phyloP scores from a whole-genome alignment of 2,888 invertebrate species.

The Phyto melanocephala region DNA sequence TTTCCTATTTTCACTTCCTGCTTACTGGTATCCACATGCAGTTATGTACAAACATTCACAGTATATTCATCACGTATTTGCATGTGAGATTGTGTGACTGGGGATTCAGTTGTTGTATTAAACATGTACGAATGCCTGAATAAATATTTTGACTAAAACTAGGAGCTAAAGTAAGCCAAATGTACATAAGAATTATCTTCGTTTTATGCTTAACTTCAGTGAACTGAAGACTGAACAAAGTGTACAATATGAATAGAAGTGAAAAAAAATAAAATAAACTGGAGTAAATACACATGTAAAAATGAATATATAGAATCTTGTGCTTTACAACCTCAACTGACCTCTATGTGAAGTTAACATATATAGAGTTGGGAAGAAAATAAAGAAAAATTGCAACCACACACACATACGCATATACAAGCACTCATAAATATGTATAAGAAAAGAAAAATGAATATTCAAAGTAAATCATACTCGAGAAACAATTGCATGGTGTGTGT shows the following conservation, averaged over 20 bases:
- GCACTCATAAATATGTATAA: neutral
- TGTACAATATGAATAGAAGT: neutral
- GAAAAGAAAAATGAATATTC: constrained; percentile 1
- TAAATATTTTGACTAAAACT: neutral
- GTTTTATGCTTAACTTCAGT: constrained; percentile 56
- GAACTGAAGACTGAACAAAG: constrained; percentile 34
- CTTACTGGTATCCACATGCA: too few species aligned
- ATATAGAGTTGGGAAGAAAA: too few species aligned
- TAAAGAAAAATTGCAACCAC: neutral
- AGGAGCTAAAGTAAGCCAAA: constrained; percentile 43
- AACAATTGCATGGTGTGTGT: neutral
- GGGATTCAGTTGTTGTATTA: too few species aligned
- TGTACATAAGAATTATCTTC: constrained; percentile 42
- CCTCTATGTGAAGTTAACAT: constrained; percentile 45
- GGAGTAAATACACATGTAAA: neutral
- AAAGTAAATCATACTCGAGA: constrained; percentile 35
- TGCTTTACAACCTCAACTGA: constrained; percentile 56
- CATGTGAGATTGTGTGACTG: neutral
- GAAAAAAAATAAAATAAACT: neutral
- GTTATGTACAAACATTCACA: neutral
- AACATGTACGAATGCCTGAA: neutral
- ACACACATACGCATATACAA: neutral
- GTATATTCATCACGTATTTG: constrained; percentile 46
- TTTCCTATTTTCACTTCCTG: neutral
- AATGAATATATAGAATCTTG: neutral